Evolutionary conservation across 2,888 invertebrate genomes (phyloP).

Genomic region (Tipula unca): DNA sequence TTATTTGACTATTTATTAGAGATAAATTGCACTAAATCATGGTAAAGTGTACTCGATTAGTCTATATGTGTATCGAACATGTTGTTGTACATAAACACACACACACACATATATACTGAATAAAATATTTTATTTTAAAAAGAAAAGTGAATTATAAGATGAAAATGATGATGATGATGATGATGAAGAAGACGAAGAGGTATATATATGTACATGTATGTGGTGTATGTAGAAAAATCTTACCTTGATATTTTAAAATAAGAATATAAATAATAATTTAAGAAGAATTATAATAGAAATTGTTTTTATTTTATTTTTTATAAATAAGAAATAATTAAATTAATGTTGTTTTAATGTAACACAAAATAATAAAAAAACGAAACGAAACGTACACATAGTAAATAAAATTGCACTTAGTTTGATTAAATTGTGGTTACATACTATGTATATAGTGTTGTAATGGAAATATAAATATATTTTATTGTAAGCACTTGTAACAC

Average conservation of each 20-base stretch:
- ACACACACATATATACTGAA: neutral
- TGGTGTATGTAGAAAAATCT: neutral
- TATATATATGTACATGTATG: no score
- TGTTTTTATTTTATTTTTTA: neutral
- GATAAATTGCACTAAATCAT: neutral
- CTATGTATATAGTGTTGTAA: neutral
- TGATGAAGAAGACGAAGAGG: neutral
- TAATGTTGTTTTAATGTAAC: neutral
- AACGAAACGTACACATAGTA: neutral
- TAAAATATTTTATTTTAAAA: neutral
- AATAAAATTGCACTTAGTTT: conserved; percentile 14
- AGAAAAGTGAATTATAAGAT: conserved; percentile 14
- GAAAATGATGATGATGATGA: neutral
- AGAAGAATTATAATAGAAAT: neutral
- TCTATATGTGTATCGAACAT: neutral
- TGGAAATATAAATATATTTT: neutral
- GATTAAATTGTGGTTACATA: conserved; percentile 1
- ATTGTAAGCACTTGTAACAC: neutral
- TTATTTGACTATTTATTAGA: neutral
- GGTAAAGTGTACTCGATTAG: neutral
- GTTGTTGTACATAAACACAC: neutral
- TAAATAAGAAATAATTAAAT: neutral
- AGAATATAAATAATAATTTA: conserved; percentile 9
- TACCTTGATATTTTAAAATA: conserved; percentile 14
- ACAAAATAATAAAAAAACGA: neutral